Evolutionary conservation across 2,888 invertebrate genomes (phyloP), one percentile per base, ranked within the genome.

Genomic region (Antitype chi): DNA sequence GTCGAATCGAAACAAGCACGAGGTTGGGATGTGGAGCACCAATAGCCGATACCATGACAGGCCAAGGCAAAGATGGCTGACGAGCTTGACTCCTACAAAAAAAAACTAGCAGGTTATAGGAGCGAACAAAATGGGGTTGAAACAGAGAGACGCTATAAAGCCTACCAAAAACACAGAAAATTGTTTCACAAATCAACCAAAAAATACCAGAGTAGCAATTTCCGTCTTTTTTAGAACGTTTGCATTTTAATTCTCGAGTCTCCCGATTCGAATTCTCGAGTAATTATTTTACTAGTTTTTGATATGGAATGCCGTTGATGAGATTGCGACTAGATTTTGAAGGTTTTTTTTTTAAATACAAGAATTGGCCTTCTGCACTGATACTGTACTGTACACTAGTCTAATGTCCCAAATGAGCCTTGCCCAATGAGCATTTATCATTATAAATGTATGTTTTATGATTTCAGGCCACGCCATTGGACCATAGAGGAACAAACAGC

Each of bases 401-500:
- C n/a, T n/a, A n/a, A n/a, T n/a, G n/a, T n/a, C n/a, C n/a, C n/a
- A n/a, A n/a, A n/a, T n/a, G n/a, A n/a, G n/a, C n/a, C n/a, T n/a
- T n/a, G n/a, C n/a, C n/a, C n/a, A n/a, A n/a, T n/a, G n/a, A n/a
- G n/a, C n/a, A n/a, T n/a, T n/a, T n/a, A n/a, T n/a, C n/a, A n/a
- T n/a, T n/a, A n/a, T 68, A 64, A 62, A 64, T 57, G 7, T 43
- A 25, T 57, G 20, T 38, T 63, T 63, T 75, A 47, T 74, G 0
- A 55, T 91, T 92, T 1, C 94, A 97, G 97, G 94, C 96, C 81
- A 95, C 96, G 63, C 97, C 96, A 59, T 87, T 97, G 88, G 97
- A 97, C 90, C 97, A 97, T 88, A 96, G 97, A 96, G 96, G 96
- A 91, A 87, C 93, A 32, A 94, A 93, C 86, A 94, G 91, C 66